Evolutionary conservation across 2,113 vertebrate species (phyloP), one percentile per base, ranked within the genome.

Genomic region (Eleginops maclovinus): DNA sequence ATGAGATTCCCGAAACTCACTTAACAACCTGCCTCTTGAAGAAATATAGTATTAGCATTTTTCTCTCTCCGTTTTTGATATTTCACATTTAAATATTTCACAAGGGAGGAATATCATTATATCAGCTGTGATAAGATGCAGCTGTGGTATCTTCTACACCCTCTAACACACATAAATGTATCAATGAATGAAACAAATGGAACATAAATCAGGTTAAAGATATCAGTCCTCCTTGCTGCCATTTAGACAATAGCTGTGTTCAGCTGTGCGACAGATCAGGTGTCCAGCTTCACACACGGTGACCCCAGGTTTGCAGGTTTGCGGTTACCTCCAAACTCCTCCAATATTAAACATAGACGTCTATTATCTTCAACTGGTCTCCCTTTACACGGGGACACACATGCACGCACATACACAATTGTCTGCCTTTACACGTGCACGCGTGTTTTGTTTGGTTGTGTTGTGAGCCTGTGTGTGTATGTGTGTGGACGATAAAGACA

Each of bases 301-400:
- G 90, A 93, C 92, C 90, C 89, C 78, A 47, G 86, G 67, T 88
- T 79, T 83, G 83, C 67, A 81, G 91, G 93, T 93, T 88, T 94
- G 91, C 83, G 82, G 91, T 95, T 94, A 92, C 94, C 88, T 31
- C 76, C 85, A 83, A 84, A 81, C 88, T 92, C 89, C 84, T 95
- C 79, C 83, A 94, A 94, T 95, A 95, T 94, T 95, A 91, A 95
- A 92, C 88, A 90, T 89, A 87, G 88, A 85, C 87, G 82, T 90
- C 90, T 80, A 92, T 94, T 92, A 88, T 93, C 78, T 88, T 77
- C 64, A 55, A 49, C 88, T 54, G 82, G 83, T 92, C 88, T 94
- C 93, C 85, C 64, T 90, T 95, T 95, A 93, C 93, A 87, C 74
- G 21, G 44, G 54, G 58, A 64, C 75, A 78, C 77, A 64, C 59